Evolutionary conservation across 2,797 vertebrate species (phyloP).

Genomic region (Spinibarbus caldwelli): DNA sequence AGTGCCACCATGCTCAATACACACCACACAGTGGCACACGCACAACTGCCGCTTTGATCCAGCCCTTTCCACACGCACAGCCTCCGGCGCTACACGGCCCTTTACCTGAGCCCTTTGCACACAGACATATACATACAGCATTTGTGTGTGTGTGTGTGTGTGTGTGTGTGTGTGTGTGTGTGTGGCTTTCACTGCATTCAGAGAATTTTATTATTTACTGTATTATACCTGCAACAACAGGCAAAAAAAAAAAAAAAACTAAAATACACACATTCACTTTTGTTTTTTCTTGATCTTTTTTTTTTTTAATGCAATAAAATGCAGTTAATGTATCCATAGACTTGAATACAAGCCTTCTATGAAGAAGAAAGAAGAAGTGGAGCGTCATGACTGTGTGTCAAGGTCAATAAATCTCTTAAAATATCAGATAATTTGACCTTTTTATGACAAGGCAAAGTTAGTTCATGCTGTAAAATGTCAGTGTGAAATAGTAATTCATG

Average conservation of each 20-base stretch:
- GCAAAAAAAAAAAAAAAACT: too few relatives aligned
- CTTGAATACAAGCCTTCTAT: not conserved
- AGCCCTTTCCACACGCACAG: constrained; percentile 13
- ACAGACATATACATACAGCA: too few relatives aligned
- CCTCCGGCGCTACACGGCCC: not conserved
- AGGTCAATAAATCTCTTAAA: not conserved
- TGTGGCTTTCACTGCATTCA: not conserved
- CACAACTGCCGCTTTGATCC: constrained; percentile 39
- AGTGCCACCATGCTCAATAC: constrained; percentile 30
- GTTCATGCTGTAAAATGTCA: not conserved
- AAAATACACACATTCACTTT: not conserved
- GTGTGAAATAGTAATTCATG: not conserved
- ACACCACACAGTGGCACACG: constrained; percentile 14
- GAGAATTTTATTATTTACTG: not conserved
- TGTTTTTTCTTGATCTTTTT: not conserved
- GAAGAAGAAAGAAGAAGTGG: not conserved
- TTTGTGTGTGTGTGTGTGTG: too few relatives aligned
- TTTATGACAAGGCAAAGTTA: not conserved
- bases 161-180: too few relatives aligned
- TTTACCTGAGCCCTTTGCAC: not conserved
- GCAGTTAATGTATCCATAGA: not conserved
- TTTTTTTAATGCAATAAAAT: not conserved
- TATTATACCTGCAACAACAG: not conserved
- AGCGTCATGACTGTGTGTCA: not conserved
- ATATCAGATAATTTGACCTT: not conserved